A percentile compares a stretch with the other conserved stretches of the same genome.
phyloP scores from a whole-genome alignment of 2,113 vertebrate species.

The Ardeotis arabs region DNA sequence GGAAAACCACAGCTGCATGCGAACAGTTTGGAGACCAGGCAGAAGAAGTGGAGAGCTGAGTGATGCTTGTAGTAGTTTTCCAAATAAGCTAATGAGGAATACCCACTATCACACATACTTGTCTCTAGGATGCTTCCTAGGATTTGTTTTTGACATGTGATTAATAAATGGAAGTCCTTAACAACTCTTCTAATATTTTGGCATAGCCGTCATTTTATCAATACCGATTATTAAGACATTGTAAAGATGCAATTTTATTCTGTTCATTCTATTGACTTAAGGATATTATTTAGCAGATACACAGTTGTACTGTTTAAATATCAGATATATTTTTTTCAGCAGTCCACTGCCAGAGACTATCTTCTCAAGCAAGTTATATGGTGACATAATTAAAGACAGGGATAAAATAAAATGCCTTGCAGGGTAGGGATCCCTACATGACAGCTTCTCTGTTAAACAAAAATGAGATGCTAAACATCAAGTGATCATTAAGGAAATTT shows the following conservation, averaged over 20 bases:
- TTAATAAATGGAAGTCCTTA: background rate
- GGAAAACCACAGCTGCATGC: background rate
- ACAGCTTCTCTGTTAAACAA: background rate
- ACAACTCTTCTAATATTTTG: background rate
- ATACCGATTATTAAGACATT: background rate
- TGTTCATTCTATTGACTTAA: background rate
- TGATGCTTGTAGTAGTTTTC: background rate
- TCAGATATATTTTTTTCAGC: background rate
- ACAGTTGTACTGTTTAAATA: background rate
- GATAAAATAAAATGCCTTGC: background rate
- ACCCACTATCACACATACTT: background rate
- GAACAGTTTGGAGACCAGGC: background rate
- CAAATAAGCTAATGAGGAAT: background rate
- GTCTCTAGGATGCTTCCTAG: background rate
- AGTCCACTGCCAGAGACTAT: background rate
- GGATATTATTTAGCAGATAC: background rate
- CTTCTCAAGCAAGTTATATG: background rate
- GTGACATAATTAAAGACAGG: background rate
- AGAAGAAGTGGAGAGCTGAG: background rate
- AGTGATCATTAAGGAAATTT: background rate
- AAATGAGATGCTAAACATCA: background rate
- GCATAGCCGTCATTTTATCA: background rate
- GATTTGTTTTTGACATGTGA: background rate
- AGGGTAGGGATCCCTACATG: background rate
- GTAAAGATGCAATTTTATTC: background rate